phyloP scores from a whole-genome alignment of 2,113 vertebrate genomes.

The Cairina moschata region DNA sequence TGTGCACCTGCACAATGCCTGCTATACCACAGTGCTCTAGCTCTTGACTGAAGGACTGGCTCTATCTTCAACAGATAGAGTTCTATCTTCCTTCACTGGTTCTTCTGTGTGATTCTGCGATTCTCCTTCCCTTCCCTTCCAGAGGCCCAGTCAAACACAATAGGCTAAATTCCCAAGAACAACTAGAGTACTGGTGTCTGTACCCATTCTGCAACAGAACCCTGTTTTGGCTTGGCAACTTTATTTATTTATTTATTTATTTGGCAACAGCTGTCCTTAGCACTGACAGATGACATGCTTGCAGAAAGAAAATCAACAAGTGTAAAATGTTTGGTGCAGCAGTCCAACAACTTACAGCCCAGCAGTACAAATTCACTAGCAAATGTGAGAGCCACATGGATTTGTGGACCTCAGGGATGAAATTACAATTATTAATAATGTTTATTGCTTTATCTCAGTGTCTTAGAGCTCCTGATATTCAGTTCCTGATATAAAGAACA shows the following conservation, averaged over 20 bases:
- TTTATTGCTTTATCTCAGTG: not conserved
- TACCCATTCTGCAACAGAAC: not conserved
- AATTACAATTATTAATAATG: not conserved
- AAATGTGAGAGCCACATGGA: not conserved
- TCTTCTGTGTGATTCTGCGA: too few species aligned
- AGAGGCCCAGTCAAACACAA: not conserved
- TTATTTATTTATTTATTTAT: not conserved
- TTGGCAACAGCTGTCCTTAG: not conserved
- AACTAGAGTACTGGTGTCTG: rapidly evolving
- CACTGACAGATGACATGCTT: not conserved
- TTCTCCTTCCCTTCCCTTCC: not conserved
- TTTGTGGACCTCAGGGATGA: rapidly evolving
- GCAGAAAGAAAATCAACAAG: not conserved
- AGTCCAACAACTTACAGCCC: not conserved
- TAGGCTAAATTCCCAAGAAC: not conserved
- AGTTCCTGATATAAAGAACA: not conserved
- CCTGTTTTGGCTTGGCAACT: not conserved
- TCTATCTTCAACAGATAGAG: not conserved
- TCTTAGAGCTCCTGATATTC: not conserved
- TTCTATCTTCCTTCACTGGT: not conserved
- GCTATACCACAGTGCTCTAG: not conserved
- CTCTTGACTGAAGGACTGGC: not conserved
- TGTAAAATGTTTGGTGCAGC: not conserved
- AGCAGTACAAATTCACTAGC: not conserved
- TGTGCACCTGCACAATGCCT: not conserved